Percentiles rank a stretch among this genome's conserved stretches.
Conservation (phyloP, 2,888 invertebrate species). For the Noctua fimbriata region DNA sequence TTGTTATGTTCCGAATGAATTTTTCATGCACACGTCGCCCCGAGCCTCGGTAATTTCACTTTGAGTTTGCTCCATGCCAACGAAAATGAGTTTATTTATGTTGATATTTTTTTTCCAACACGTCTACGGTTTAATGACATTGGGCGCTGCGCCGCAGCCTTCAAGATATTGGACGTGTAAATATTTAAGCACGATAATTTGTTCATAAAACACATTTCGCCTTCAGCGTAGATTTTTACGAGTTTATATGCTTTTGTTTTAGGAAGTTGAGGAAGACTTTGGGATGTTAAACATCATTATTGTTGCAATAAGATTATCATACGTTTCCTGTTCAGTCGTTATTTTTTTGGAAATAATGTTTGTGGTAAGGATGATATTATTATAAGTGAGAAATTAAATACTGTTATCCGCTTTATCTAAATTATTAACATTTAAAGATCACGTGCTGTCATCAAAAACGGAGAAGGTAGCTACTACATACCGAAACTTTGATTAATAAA, state of each 20-base stretch:
- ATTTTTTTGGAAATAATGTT: neutral
- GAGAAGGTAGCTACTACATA: neutral
- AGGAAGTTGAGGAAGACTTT: constrained; percentile 30
- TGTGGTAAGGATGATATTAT: no score
- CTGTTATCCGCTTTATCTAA: neutral
- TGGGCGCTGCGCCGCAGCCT: constrained; percentile 71
- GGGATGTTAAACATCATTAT: constrained; percentile 3
- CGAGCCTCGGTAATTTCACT: constrained; percentile 88
- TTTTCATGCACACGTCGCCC: constrained; percentile 88
- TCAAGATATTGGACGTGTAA: constrained; percentile 75
- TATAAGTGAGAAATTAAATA: neutral
- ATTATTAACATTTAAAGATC: neutral
- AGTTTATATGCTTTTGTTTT: constrained; percentile 53
- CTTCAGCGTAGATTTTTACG: constrained; percentile 61
- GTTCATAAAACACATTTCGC: constrained; percentile 71
- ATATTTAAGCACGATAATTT: constrained; percentile 80
- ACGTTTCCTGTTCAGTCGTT: neutral
- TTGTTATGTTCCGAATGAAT: constrained; percentile 88
- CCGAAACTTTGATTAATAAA: neutral
- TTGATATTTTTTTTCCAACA: constrained; percentile 79
- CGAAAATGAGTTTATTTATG: constrained; percentile 86
- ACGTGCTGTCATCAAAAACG: neutral
- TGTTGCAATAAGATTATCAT: neutral
- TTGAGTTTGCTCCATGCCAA: constrained; percentile 84
- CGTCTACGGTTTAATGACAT: constrained; percentile 77